These are phyloP conservation scores for Sarcophaga carnaria DNA, from an alignment of 2,888 invertebrate species.

Conservation along the genomic window DNA sequence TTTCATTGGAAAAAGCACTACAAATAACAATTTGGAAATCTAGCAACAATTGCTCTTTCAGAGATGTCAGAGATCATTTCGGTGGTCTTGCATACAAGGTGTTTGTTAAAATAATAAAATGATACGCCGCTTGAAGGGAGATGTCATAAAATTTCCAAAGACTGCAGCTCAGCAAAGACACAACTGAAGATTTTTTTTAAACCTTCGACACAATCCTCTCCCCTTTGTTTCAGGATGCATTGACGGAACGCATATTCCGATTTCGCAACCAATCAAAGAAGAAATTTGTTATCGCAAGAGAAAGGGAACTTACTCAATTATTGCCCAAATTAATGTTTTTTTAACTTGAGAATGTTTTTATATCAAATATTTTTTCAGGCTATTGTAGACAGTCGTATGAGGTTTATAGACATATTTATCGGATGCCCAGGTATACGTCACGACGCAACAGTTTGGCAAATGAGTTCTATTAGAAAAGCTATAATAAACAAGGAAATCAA, in stretches of 20 bases:
- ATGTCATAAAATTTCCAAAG: constrained; percentile 48
- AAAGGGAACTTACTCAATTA: constrained; percentile 50
- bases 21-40: constrained; percentile 14
- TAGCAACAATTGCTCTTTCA: background rate
- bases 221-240: constrained; percentile 47
- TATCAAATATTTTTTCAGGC: constrained; percentile 13
- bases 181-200: constrained; percentile 8
- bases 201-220: constrained; percentile 25
- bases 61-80: background rate
- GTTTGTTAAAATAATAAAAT: background rate
- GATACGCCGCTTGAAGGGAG: constrained; percentile 4
- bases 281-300: constrained; percentile 48
- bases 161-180: constrained; percentile 26
- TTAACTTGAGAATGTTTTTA: background rate
- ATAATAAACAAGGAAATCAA: too few species aligned
- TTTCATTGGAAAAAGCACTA: background rate
- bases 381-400: constrained; percentile 34
- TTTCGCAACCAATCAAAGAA: constrained; percentile 45
- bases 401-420: constrained; percentile 7
- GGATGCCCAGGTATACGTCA: too few species aligned
- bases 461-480: too few species aligned
- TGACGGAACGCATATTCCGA: constrained; percentile 45
- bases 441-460: too few species aligned
- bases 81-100: background rate
- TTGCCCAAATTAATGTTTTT: constrained; percentile 6